Conservation (phyloP, 2,113 vertebrate genomes). For the Lagenorhynchus albirostris region DNA sequence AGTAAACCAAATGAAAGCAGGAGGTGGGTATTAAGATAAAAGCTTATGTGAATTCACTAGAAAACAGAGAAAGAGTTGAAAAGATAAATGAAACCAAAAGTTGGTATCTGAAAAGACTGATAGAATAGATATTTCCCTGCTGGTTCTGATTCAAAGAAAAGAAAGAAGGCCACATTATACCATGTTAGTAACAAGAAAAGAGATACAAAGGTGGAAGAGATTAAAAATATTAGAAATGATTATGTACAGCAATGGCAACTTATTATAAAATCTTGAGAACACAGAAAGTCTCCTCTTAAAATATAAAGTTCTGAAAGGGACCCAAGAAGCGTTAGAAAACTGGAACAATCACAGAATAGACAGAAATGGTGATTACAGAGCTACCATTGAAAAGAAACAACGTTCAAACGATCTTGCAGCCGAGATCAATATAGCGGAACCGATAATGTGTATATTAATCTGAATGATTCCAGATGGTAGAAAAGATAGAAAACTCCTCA, state of each 20-base stretch:
- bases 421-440: background rate
- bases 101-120: background rate
- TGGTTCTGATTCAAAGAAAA: slow-evolving; percentile 11
- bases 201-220: slow-evolving; percentile 3
- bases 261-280: background rate
- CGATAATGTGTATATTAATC: background rate
- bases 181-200: background rate
- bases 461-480: background rate
- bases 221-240: background rate
- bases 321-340: background rate
- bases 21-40: background rate
- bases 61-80: slow-evolving; percentile 35
- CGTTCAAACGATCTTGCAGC: background rate
- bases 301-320: background rate
- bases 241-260: background rate
- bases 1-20: background rate
- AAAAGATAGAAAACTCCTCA: background rate
- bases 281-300: background rate
- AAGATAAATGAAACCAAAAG: slow-evolving; percentile 45
- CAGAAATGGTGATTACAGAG: background rate
- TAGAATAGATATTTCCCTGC: background rate
- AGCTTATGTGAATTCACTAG: background rate
- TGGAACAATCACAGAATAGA: background rate
- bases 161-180: background rate
- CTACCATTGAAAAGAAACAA: background rate